These are phyloP conservation scores for Eucriotettix oculatus DNA, from an alignment of 2,888 invertebrate species.

Conservation along the genomic window DNA sequence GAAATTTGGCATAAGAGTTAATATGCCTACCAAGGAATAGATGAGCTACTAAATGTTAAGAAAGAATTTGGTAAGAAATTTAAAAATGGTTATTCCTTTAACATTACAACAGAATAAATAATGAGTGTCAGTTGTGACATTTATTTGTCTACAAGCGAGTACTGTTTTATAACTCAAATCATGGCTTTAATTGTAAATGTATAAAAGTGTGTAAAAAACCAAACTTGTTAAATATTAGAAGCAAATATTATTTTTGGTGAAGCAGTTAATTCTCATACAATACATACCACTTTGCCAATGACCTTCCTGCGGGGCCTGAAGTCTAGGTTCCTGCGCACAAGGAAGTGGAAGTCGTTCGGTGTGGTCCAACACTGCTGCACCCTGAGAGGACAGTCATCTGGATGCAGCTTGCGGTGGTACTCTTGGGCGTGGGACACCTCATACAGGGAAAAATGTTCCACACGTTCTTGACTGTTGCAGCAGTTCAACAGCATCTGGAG, in stretches of 20 bases:
- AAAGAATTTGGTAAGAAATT: neutral
- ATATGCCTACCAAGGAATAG: no score
- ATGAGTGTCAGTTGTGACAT: neutral
- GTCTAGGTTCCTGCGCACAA: slow-evolving; percentile 52
- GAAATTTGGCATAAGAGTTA: no score
- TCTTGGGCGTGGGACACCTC: slow-evolving; percentile 68
- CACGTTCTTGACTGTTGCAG: slow-evolving; percentile 66
- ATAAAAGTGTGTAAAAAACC: no score
- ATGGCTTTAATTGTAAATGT: neutral
- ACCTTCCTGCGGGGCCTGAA: slow-evolving; percentile 33
- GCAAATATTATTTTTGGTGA: neutral
- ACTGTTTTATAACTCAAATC: neutral
- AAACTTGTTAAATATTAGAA: neutral
- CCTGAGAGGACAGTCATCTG: slow-evolving; percentile 66
- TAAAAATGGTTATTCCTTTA: neutral
- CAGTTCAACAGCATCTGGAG: slow-evolving; percentile 69
- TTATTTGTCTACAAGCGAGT: no score
- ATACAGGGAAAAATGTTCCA: slow-evolving; percentile 74
- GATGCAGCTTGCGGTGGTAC: slow-evolving; percentile 75
- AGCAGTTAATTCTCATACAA: neutral
- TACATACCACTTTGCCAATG: no score
- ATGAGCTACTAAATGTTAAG: no score
- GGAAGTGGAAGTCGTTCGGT: slow-evolving; percentile 56
- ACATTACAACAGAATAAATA: neutral
- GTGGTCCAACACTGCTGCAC: slow-evolving; percentile 57